These are phyloP conservation scores for Antennarius striatus DNA, from an alignment of 2,113 vertebrate genomes.

Conservation along the genomic window DNA sequence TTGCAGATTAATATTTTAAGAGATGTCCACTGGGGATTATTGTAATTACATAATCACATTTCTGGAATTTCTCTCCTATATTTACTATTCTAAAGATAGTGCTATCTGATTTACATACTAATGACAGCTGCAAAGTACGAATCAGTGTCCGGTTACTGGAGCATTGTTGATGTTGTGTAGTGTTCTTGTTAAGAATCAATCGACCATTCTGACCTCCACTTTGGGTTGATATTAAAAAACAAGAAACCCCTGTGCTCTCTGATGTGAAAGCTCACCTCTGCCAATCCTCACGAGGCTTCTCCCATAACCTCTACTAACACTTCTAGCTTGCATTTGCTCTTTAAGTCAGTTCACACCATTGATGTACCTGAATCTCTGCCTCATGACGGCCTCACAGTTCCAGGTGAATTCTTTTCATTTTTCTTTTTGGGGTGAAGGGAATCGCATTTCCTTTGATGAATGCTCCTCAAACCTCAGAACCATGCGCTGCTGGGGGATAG, in stretches of 20 bases:
- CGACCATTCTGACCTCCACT: conserved; percentile 60
- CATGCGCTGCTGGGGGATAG: conserved; percentile 70
- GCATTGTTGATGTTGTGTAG: conserved; percentile 35
- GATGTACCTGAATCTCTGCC: conserved; percentile 35
- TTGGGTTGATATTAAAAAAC: conserved; percentile 45
- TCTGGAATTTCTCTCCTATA: conserved; percentile 30
- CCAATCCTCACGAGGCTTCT: conserved; percentile 59
- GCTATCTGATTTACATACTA: conserved; percentile 8
- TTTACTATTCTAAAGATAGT: too few relatives aligned
- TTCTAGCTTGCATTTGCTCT: conserved; percentile 42
- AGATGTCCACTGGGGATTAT: conserved; percentile 47
- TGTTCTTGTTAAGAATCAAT: conserved; percentile 47
- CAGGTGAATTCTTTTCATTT: conserved; percentile 15
- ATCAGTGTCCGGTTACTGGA: conserved; percentile 50
- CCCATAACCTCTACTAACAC: conserved; percentile 27
- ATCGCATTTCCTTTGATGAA: conserved; percentile 56
- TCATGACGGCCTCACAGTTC: conserved; percentile 20
- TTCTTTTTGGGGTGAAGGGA: conserved; percentile 1
- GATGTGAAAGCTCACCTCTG: conserved; percentile 63
- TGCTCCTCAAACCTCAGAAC: conserved; percentile 65
- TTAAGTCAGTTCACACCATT: conserved; percentile 32
- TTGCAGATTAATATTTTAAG: conserved; percentile 54
- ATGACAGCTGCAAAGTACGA: conserved; percentile 46
- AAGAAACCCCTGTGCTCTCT: conserved; percentile 32
- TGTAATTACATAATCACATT: conserved; percentile 54